Base-by-base conservation (phyloP, 2,797 vertebrate genomes). In the Carcharodon carcharias region DNA sequence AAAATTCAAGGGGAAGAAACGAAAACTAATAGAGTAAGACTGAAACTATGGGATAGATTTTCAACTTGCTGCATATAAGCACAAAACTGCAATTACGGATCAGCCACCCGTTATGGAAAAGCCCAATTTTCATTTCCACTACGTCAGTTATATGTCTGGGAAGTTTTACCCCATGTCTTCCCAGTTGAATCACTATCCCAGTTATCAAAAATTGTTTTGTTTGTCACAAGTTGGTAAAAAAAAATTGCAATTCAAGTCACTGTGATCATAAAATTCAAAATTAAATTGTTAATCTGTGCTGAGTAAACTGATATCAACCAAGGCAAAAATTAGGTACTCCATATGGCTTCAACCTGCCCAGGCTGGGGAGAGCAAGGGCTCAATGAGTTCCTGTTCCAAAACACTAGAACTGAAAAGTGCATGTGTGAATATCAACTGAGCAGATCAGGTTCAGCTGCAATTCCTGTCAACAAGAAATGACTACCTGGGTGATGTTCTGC, bases 371-470 rank as follows among this genome's bases (percentile, higher is more conserved):
- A 23, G 35, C n/a, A 11, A 93, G 6, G n/a, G 61, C 21, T 40
- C 9, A 67, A 65, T 67, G 35, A 35, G 1, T 65, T 50, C 7
- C 9, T 8, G 21, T 21, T 45, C 31, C 61, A 23, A 35, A 93
- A 23, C 61, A 40, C n/a, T 45, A n/a, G n/a, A 45, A n/a, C 8
- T 93, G 21, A 67, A 26, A 93, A 26, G 23, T 88, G 31, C 12
- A 91, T 91, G 12, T 28, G 31, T 58, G 56, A 61, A 56, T 40
- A 35, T 91, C 35, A 61, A 35, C 28, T 61, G 88, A 93, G 2
- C 61, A 92, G 89, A 65, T 93, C 58, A 93, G n/a, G 35, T 18
- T 93, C 63, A 21, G n/a, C 91, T 93, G 61, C 63, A 63, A 93
- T 67, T 16, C 21, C n/a, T 40, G 16, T 61, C 61, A 3, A 23